Evolutionary conservation across 1,140 invertebrate species (phyloP), one percentile per base, ranked within the genome.

Genomic region (Papilio aristodemus): DNA sequence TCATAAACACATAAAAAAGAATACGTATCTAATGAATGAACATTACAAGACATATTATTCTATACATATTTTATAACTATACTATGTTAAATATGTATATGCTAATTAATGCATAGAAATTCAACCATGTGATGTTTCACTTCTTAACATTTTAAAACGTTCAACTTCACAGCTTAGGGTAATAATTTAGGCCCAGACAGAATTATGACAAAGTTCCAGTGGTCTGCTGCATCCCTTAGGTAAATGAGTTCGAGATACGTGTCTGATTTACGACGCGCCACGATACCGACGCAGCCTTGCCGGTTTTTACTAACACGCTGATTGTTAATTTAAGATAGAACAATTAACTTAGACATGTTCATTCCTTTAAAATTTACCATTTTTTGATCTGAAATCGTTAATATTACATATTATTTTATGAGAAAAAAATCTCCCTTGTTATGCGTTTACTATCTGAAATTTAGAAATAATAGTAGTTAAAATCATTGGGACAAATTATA

Each of bases 241-340:
- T 62, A 62, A 62, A 37, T 62, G 59, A 62, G 59, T 38, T 62
- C 27, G 59, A 62, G 59, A 62, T 62, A 62, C 36, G 59, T 62
- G 27, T 62, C 27, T 62, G 59, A 62, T 62, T 37, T 62, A 62
- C 36, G 36, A 62, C 59, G 32, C 38, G 59, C 27, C 59, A 62
- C 59, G 38, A 62, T 62, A 62, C 32, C 32, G 59, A n/a, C 59
- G 59, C 27, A 58, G 58, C 17, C 19, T 37, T 38, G 36, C 59
- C 17, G 14, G 59, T 38, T 62, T 62, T 36, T 62, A 62, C 59
- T 37, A 32, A n/a, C 27, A 62, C 14, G 9, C 41, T 66, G 39
- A 66, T 66, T 66, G 39, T 66, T 66, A 66, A 66, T 46, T 66
- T 66, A n/a, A 66, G 39, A 66, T 66, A 27, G n/a, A 66, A 32